Evolutionary conservation across 2,113 vertebrate species (phyloP).

Genomic region (Oceanites oceanicus): DNA sequence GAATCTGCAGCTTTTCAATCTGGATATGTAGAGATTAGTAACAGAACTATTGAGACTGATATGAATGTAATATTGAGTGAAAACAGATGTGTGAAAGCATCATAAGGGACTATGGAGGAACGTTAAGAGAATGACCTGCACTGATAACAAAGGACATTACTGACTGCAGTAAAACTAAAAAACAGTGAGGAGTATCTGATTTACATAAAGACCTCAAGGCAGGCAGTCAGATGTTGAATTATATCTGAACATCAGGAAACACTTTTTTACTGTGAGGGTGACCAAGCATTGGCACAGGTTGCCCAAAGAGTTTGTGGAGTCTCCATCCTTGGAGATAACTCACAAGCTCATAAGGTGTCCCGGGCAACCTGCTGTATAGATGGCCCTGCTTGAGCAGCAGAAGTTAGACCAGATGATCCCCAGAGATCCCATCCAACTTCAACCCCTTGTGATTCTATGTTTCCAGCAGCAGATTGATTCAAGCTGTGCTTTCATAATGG

Average conservation of each 20-base stretch:
- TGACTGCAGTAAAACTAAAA: not conserved
- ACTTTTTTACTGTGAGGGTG: not conserved
- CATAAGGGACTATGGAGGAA: not conserved
- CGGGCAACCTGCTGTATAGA: not conserved
- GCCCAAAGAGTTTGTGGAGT: not conserved
- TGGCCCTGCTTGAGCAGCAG: not conserved
- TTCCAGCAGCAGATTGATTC: not conserved
- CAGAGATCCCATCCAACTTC: not conserved
- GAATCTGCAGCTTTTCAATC: not conserved
- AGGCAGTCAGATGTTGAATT: not conserved
- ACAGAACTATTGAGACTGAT: not conserved
- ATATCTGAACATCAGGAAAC: not conserved
- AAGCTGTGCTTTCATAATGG: not conserved
- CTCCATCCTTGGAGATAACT: not conserved
- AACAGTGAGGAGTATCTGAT: not conserved
- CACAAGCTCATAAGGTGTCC: not conserved
- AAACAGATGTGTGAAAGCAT: not conserved
- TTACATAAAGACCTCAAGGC: not conserved
- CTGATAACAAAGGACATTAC: not conserved
- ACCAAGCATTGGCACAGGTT: not conserved
- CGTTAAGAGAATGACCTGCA: not conserved
- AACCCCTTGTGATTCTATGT: not conserved
- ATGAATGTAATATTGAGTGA: not conserved
- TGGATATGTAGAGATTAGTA: not conserved
- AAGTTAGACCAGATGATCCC: not conserved